phyloP scores from a whole-genome alignment of 1,140 invertebrate genomes.

The Tetragnatha versicolor region DNA sequence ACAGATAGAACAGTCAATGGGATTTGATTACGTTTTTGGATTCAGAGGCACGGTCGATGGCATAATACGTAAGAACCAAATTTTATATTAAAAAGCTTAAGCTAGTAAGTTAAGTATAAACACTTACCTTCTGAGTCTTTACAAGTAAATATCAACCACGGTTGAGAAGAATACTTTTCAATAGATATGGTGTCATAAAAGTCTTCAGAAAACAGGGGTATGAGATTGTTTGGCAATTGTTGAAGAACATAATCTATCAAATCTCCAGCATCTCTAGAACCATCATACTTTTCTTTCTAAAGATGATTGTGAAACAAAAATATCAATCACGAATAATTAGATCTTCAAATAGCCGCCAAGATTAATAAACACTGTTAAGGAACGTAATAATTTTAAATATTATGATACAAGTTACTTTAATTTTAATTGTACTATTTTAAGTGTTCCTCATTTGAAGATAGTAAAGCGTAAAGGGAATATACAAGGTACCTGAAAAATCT shows the following conservation, averaged over 20 bases:
- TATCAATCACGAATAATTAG: constrained; percentile 56
- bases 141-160: constrained; percentile 67
- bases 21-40: no score
- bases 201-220: constrained; percentile 61
- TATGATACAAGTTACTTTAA: background rate
- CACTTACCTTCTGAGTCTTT: constrained; percentile 64
- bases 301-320: background rate
- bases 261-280: constrained; percentile 62
- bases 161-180: constrained; percentile 41
- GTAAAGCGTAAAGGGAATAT: no score
- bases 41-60: no score
- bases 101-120: background rate
- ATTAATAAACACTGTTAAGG: no score
- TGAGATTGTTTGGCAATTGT: constrained; percentile 60
- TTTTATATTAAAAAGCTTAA: no score
- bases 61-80: no score
- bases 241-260: constrained; percentile 65
- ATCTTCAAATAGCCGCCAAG: constrained; percentile 54
- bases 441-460: no score
- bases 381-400: background rate
- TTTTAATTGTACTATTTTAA: background rate
- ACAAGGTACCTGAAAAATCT: no score
- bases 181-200: constrained; percentile 56
- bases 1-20: no score
- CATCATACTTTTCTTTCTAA: constrained; percentile 64